Percentiles rank a stretch among this genome's conserved stretches.
Evolutionary conservation across 2,888 invertebrate genomes (phyloP).

Genomic region (Hesperia comma): DNA sequence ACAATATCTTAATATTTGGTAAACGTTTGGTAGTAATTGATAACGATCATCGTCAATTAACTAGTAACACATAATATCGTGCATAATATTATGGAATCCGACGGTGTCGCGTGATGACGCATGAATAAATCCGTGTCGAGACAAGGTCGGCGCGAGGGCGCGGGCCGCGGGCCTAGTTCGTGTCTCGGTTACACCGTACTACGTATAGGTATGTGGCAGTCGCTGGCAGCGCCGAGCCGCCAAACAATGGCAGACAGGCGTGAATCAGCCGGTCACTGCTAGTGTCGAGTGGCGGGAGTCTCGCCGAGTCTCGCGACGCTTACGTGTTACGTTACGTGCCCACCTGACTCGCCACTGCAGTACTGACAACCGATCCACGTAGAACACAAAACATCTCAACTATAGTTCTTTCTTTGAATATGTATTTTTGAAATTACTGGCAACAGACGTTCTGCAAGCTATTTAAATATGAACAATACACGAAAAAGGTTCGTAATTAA

Average conservation of each 20-base stretch:
- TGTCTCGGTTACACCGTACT: conserved; percentile 43
- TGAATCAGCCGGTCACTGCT: conserved; percentile 59
- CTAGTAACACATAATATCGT: conserved; percentile 39
- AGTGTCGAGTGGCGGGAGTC: conserved; percentile 40
- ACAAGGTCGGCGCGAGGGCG: conserved; percentile 80
- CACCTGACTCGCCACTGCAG: conserved; percentile 49
- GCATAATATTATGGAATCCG: conserved; percentile 39
- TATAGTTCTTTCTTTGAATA: no score
- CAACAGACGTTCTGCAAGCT: no score
- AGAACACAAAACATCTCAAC: no score
- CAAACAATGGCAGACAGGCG: conserved; percentile 69
- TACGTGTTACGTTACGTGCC: conserved; percentile 52
- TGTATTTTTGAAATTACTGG: no score
- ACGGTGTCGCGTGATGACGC: conserved; percentile 66
- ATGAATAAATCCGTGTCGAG: conserved; percentile 79
- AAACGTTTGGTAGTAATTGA: not conserved
- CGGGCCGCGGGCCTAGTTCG: conserved; percentile 71
- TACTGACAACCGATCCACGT: not conserved
- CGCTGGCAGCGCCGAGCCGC: conserved; percentile 59
- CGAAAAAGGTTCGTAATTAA: no score
- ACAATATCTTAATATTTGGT: no score
- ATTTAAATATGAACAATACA: no score
- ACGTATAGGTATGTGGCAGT: conserved; percentile 27
- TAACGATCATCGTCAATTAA: conserved; percentile 19
- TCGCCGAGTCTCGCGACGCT: conserved; percentile 48